Evolutionary conservation across 1,140 invertebrate species (phyloP).

Genomic region (Macrotrachela quadricornifera): DNA sequence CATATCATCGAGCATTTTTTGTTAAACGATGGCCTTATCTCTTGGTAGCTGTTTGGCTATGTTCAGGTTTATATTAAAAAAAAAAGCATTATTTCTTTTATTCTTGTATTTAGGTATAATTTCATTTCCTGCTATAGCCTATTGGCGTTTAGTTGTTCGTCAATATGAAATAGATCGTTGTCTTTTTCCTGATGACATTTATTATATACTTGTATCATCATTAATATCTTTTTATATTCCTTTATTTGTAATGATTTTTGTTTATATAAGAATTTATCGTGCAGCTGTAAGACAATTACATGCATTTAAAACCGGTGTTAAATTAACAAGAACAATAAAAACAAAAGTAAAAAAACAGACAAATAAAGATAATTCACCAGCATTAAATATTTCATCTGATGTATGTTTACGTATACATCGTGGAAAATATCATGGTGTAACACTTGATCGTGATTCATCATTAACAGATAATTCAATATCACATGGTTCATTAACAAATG

Average conservation of each 20-base stretch:
- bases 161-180: not conserved
- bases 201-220: slow-evolving; percentile 28
- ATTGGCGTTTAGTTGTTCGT: slow-evolving; percentile 17
- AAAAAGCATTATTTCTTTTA: too few relatives aligned
- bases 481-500: not conserved
- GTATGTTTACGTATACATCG: too few relatives aligned
- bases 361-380: too few relatives aligned
- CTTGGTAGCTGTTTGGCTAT: slow-evolving; percentile 1
- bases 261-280: slow-evolving; percentile 27
- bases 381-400: too few relatives aligned
- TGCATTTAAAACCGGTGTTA: too few relatives aligned
- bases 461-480: not conserved
- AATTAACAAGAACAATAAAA: too few relatives aligned
- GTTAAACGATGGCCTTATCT: not conserved
- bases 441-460: too few relatives aligned
- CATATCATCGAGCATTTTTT: not conserved
- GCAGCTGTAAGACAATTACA: slow-evolving; percentile 14
- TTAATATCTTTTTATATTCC: slow-evolving; percentile 31
- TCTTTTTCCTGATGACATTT: not conserved
- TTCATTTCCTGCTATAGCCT: slow-evolving; percentile 6
- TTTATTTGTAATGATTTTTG: slow-evolving; percentile 23
- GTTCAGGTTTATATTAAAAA: not conserved
- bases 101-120: not conserved
- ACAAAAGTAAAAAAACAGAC: too few relatives aligned
- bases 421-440: too few relatives aligned